Evolutionary conservation across 2,888 invertebrate genomes (phyloP), one percentile per base, ranked within the genome.

Genomic region (Nemotelus nigrinus): DNA sequence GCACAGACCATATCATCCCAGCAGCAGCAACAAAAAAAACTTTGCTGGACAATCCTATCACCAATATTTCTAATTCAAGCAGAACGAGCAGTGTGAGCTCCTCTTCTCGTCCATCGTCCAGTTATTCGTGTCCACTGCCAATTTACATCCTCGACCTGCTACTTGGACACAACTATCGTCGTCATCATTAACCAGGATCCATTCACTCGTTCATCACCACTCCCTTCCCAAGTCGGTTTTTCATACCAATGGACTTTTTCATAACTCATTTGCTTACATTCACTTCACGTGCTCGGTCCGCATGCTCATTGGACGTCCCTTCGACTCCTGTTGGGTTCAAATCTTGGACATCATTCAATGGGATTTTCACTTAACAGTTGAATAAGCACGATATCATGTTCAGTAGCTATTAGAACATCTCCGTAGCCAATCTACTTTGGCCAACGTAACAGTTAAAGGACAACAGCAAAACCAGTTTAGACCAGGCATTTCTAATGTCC

Each of bases 361-460:
- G 8, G 72, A 72, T 72, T 72, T 72, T 72, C 72, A 47, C 72
- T 58, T 72, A 72, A 58, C 72, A 58, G 72, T 60, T 45, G 60
- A 72, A 72, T 58, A 72, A 47, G 72, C 72, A 72, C 58, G 70
- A 70, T 70, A 70, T 53, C 70, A 43, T 70, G 70, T 53, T 70
- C 70, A 47, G 70, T 55, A 53, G 53, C 70, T 53, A 70, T 70
- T 70, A 70, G 70, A 70, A 43, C 55, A 70, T 70, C 53, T 55
- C 25, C 25, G 25, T 25, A 25, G 25, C 25, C 25, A 25, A 25
- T 25, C 25, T 25, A 25, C 25, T 25, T 25, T 25, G 25, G 25
- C 25, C 25, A 25, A 25, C 25, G 25, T 25, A 25, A 25, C 25
- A 25, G 25, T 25, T 25, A 25, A 25, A 25, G 25, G 25, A 25